Evolutionary conservation across 2,113 vertebrate genomes (phyloP).

Genomic region (Anthoscopus minutus): DNA sequence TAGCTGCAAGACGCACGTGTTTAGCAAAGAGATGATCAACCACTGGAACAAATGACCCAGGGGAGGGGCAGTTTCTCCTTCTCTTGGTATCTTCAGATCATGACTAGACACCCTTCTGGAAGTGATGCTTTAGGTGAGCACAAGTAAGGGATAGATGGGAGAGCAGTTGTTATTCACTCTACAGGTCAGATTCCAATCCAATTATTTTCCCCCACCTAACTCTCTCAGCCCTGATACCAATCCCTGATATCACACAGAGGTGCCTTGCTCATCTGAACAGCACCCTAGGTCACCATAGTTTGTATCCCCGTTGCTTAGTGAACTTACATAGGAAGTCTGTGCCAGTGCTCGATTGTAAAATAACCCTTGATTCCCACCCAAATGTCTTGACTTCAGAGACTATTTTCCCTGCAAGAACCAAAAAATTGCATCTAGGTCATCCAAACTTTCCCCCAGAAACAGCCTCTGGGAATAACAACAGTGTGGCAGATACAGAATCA

Average conservation of each 20-base stretch:
- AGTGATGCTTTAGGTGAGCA: neutral
- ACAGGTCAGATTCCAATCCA: neutral
- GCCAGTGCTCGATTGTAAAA: neutral
- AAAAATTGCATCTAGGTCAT: neutral
- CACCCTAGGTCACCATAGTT: neutral
- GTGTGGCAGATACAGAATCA: slow-evolving; percentile 1
- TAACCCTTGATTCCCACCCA: neutral
- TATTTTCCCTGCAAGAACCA: neutral
- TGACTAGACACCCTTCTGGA: slow-evolving; percentile 27
- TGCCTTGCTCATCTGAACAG: neutral
- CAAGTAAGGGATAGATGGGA: neutral
- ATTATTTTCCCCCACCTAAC: neutral
- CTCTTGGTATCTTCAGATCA: neutral
- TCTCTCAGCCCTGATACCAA: neutral
- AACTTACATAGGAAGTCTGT: neutral
- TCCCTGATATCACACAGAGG: neutral
- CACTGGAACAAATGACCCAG: slow-evolving; percentile 49
- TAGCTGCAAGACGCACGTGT: slow-evolving; percentile 10
- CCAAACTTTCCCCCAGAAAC: neutral
- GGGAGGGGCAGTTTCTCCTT: neutral
- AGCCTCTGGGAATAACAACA: slow-evolving; percentile 25
- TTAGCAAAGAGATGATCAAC: slow-evolving; percentile 40
- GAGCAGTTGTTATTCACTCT: neutral
- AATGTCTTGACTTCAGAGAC: neutral
- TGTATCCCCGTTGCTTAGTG: neutral